Percentiles rank a stretch among this genome's conserved stretches.
These are phyloP conservation scores for Otolemur crassicaudatus DNA, from an alignment of 2,797 vertebrate genomes.

Conservation along the genomic window DNA sequence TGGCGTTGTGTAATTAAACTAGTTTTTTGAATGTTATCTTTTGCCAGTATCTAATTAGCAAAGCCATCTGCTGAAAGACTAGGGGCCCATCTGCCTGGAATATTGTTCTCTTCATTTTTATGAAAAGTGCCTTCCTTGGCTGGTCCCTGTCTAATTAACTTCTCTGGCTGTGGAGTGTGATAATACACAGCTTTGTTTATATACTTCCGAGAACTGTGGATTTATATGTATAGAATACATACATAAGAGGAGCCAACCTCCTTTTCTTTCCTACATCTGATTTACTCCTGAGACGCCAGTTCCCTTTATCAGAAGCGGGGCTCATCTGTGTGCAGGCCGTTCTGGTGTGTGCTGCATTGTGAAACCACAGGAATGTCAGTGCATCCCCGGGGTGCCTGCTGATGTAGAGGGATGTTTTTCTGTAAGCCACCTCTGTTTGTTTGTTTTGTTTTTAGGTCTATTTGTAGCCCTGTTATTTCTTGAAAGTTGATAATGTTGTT, in stretches of 20 bases:
- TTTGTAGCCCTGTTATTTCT: neutral
- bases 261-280: neutral
- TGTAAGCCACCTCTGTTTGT: neutral
- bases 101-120: constrained; percentile 84
- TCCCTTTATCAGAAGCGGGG: neutral
- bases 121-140: constrained; percentile 74
- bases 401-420: neutral
- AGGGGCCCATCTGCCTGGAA: constrained; percentile 87
- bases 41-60: constrained; percentile 89
- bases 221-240: constrained; percentile 1
- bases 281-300: neutral
- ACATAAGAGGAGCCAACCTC: neutral
- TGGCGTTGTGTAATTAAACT: constrained; percentile 87
- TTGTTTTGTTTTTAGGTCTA: neutral
- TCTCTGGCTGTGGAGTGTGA: constrained; percentile 74
- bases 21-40: constrained; percentile 85
- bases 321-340: fast-evolving
- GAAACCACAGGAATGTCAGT: neutral
- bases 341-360: neutral
- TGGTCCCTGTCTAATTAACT: constrained; percentile 84
- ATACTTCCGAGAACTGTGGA: constrained; percentile 56
- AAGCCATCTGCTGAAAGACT: constrained; percentile 88
- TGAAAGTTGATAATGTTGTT: neutral
- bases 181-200: constrained; percentile 78
- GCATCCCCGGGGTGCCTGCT: neutral